Evolutionary conservation across 2,888 invertebrate genomes (phyloP), one percentile per base, ranked within the genome.

Genomic region (Cheilosia impressa): DNA sequence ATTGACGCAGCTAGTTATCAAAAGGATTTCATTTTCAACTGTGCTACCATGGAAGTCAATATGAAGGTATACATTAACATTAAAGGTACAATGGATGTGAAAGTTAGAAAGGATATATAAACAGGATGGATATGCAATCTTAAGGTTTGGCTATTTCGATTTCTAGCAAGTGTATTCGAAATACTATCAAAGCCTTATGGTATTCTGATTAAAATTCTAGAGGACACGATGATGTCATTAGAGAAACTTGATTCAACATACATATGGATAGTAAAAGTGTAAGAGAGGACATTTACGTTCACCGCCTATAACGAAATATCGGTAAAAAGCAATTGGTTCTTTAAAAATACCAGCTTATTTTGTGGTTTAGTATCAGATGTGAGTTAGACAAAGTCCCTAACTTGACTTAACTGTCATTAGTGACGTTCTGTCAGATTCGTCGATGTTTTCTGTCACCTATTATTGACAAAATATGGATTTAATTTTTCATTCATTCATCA

Each of bases 1-100:
- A 58, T 17, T 50, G 38, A 6, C 7, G n/a, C n/a, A 58, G 22
- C 34, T 58, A 71, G n/a, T 50, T 58, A 58, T 13, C 13, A n/a
- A 5, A 24, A 13, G 24, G 52, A 52, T 43, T 53, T 13, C 31
- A 27, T 6, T 27, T 7, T 27, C 6, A 66, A 10, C 2, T 34
- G 17, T 17, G 6, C 5, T 45, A 10, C 17, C 15, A n/a, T n/a
- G 17, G 17, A 3, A 38, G 9, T 17, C 19, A 17, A 2, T 45
- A n/a, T 2, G 10, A 0, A 34, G 9, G 9, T 34, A 10, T 34
- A 27, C 1, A 6, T 7, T 9, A 31, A n/a, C n/a, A n/a, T n/a
- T n/a, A n/a, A n/a, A n/a, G n/a, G n/a, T 31, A 31, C 31, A 31
- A 31, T 9, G 31, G 31, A 31, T 31, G 41, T 41, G 41, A 41